These are phyloP conservation scores for Athalia circularis DNA, from an alignment of 2,888 invertebrate genomes.

Conservation along the genomic window DNA sequence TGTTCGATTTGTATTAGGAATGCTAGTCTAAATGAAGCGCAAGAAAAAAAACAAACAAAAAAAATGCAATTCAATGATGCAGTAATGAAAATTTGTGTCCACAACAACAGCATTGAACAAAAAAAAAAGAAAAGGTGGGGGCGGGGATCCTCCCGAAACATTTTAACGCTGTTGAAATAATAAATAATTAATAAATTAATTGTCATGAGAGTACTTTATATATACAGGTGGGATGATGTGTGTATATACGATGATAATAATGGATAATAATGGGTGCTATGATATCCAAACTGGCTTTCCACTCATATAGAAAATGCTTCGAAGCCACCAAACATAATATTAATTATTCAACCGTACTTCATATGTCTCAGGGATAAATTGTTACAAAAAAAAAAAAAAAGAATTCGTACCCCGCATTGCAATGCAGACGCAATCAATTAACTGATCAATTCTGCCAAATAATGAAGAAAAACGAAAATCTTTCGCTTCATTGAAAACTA, in stretches of 20 bases:
- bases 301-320: background rate
- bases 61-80: background rate
- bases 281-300: slow-evolving; percentile 41
- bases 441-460: background rate
- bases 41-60: background rate
- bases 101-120: slow-evolving; percentile 14
- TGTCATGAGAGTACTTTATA: slow-evolving; percentile 62
- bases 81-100: slow-evolving; percentile 43
- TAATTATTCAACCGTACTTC: too few relatives aligned
- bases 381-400: background rate
- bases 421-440: background rate
- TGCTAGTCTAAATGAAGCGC: background rate
- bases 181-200: slow-evolving; percentile 62
- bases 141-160: slow-evolving; percentile 12
- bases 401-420: background rate
- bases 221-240: slow-evolving; percentile 40
- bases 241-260: slow-evolving; percentile 19
- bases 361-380: too few relatives aligned
- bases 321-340: too few relatives aligned
- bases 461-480: background rate
- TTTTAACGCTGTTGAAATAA: slow-evolving; percentile 49
- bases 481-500: background rate
- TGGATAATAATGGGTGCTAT: slow-evolving; percentile 35
- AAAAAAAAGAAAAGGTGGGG: slow-evolving; percentile 39
- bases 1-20: too few relatives aligned